phyloP scores from a whole-genome alignment of 1,140 invertebrate species.

The Leptinotarsa texana region DNA sequence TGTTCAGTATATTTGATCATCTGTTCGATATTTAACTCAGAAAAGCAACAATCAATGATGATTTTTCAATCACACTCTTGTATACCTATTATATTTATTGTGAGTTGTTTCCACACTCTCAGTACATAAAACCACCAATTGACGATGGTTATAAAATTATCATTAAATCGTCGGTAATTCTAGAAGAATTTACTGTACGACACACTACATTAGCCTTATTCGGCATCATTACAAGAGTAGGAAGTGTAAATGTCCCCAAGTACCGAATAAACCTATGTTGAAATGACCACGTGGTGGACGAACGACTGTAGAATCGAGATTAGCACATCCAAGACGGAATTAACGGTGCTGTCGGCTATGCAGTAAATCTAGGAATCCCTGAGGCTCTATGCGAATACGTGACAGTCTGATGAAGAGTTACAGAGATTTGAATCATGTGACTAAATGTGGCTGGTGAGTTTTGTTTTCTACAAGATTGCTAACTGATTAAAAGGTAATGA shows the following conservation, averaged over 20 bases:
- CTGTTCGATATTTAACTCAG: no score
- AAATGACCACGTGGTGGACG: constrained; percentile 10
- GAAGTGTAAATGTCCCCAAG: constrained; percentile 18
- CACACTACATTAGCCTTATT: constrained; percentile 24
- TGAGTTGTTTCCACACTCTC: not conserved
- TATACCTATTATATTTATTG: no score
- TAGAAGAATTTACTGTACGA: constrained; percentile 17
- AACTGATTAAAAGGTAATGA: not conserved
- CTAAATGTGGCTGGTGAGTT: not conserved
- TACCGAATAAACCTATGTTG: constrained; percentile 14
- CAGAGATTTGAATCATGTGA: not conserved
- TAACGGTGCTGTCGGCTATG: constrained; percentile 7
- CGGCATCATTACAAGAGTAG: constrained; percentile 18
- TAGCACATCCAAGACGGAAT: not conserved
- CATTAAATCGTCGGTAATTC: constrained; percentile 19
- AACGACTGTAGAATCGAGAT: not conserved
- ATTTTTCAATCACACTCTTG: no score
- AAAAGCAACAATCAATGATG: no score
- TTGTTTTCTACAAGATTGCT: not conserved
- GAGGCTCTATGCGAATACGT: not conserved
- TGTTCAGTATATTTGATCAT: no score
- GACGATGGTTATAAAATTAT: constrained; percentile 24
- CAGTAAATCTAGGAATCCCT: not conserved
- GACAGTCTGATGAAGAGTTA: not conserved
- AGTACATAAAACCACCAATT: constrained; percentile 15